These are phyloP conservation scores for Promerops cafer DNA, from an alignment of 2,113 vertebrate species.

Conservation along the genomic window DNA sequence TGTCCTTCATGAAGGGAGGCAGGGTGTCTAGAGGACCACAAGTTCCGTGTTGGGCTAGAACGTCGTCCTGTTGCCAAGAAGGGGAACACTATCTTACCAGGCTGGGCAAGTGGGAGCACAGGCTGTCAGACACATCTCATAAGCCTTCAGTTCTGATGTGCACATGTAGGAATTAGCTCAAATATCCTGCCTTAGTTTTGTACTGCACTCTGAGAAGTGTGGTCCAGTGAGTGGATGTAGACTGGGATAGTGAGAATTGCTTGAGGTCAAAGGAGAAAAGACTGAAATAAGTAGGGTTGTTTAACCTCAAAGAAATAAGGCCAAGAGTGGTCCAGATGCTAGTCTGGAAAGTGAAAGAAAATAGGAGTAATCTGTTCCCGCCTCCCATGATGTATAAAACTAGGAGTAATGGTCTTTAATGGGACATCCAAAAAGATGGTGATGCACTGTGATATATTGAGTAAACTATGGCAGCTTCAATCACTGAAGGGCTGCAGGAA, in stretches of 20 bases:
- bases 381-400: background rate
- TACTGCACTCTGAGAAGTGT: background rate
- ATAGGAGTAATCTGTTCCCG: background rate
- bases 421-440: background rate
- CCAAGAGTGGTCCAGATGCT: background rate
- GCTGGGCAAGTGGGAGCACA: background rate
- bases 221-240: background rate
- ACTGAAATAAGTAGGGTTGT: background rate
- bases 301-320: background rate
- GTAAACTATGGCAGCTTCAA: background rate
- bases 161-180: background rate
- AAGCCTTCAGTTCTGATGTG: background rate
- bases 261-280: background rate
- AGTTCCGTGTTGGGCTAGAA: background rate
- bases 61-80: accelerated
- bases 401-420: background rate
- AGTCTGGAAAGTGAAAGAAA: background rate
- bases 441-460: background rate
- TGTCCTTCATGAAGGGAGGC: background rate
- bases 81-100: background rate
- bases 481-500: background rate
- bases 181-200: background rate
- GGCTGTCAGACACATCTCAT: background rate
- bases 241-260: background rate
- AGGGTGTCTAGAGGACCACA: background rate